phyloP scores from a whole-genome alignment of 2,113 vertebrate genomes.

The Oncorhynchus nerka region DNA sequence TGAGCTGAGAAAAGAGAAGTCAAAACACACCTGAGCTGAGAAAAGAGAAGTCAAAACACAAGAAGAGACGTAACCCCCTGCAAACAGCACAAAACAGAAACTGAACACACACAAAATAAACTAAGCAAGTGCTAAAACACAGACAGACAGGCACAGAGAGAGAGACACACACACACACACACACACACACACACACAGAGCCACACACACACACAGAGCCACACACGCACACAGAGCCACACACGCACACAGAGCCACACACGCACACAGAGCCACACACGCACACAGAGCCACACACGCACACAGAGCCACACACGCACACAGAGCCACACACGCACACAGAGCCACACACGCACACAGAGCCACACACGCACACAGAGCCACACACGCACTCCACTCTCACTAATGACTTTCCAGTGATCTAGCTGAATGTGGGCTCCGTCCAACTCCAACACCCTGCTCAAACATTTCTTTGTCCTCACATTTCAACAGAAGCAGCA shows the following conservation, averaged over 20 bases:
- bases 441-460: slow-evolving; percentile 35
- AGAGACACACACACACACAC: background rate
- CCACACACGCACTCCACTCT: slow-evolving; percentile 3
- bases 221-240: too few species aligned
- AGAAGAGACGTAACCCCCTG: background rate
- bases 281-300: too few species aligned
- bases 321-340: background rate
- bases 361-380: background rate
- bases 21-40: too few species aligned
- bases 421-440: slow-evolving; percentile 41
- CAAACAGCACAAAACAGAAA: background rate
- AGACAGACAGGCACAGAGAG: background rate
- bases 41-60: background rate
- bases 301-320: too few species aligned
- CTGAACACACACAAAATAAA: background rate
- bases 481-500: slow-evolving; percentile 48
- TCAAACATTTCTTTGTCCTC: slow-evolving; percentile 67
- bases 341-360: background rate
- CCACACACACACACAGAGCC: too few species aligned
- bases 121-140: background rate
- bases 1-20: too few species aligned
- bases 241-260: background rate
- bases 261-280: too few species aligned
- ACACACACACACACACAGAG: too few species aligned
- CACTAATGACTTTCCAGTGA: slow-evolving; percentile 59